Percentiles rank a stretch among this genome's conserved stretches.
phyloP scores from a whole-genome alignment of 2,888 invertebrate species.

The Corythucha ciliata region DNA sequence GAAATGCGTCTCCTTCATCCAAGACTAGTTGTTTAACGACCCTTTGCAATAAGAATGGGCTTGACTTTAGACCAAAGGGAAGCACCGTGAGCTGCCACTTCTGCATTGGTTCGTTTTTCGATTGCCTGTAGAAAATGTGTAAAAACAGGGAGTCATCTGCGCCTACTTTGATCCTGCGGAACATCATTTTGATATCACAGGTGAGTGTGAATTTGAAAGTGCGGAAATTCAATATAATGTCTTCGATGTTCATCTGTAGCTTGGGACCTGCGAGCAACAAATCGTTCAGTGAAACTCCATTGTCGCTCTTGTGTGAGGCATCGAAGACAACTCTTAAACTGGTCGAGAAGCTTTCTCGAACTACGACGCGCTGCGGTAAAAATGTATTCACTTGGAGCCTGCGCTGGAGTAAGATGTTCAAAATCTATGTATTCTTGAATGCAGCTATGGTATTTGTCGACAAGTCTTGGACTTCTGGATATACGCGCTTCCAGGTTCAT shows the following conservation, averaged over 20 bases:
- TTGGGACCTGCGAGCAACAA: slow-evolving; percentile 36
- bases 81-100: slow-evolving; percentile 24
- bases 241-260: slow-evolving; percentile 38
- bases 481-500: too few relatives aligned
- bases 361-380: too few relatives aligned
- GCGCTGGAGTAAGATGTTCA: too few relatives aligned
- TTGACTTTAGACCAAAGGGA: slow-evolving; percentile 31
- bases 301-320: slow-evolving; percentile 10
- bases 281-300: slow-evolving; percentile 21
- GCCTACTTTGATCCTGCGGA: slow-evolving; percentile 19
- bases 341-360: too few relatives aligned
- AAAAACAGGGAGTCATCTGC: slow-evolving; percentile 28
- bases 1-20: slow-evolving; percentile 23
- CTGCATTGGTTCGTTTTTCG: slow-evolving; percentile 14
- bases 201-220: background rate
- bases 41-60: slow-evolving; percentile 29
- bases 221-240: slow-evolving; percentile 27
- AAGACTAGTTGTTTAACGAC: slow-evolving; percentile 28
- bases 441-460: too few relatives aligned
- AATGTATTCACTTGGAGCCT: too few relatives aligned
- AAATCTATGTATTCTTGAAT: too few relatives aligned
- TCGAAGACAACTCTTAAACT: slow-evolving; percentile 37
- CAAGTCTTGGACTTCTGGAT: too few relatives aligned
- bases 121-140: slow-evolving; percentile 33
- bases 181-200: slow-evolving; percentile 14